Evolutionary conservation across 92 coral and sea anemone genomes (phyloP), one percentile per base, ranked within the genome.

Genomic region (Porites cylindrica): DNA sequence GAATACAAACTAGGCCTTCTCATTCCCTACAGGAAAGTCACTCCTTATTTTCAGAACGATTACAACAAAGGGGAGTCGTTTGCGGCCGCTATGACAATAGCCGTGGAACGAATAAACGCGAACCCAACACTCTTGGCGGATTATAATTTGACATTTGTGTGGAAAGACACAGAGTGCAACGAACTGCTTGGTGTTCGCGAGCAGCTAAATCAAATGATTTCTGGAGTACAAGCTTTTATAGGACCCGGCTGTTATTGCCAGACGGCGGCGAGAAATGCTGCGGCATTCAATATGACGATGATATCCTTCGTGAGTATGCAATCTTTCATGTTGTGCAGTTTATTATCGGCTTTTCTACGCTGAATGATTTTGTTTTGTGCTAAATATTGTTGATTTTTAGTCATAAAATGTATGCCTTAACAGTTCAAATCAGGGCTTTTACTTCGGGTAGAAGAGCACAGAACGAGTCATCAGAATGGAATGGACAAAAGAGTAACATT

Each of bases 51-150:
- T 56, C 75, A 75, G 6, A 51, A 50, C 82, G 74, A 86, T 32
- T 94, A 61, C 75, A 70, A 80, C 63, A 84, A 78, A 51, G 99
- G 98, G 1, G 90, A 88, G 20, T 60, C 75, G 38, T 96, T 89
- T 66, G 98, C 98, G 16, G 91, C 96, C 20, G 99, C 98, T 73
- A 88, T 96, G 77, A 91, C 96, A 52, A 88, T 96, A 56, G 99
- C 99, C 1, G 88, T 96, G 56, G 96, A 93, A 60, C 91, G 90
- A 89, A 43, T 96, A 7, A 96, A 96, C 84, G 84, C 95, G 4
- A 82, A 90, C 47, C 94, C 99, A 29, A 83, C 60, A 72, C 80
- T 96, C 29, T 94, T 96, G 63, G 93, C 94, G 4, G 96, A 93
- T 23, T 93, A 95, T 66, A 91, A 90, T 67, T 83, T 96, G 71